Conservation (phyloP, 2,113 vertebrate species). For the Philantomba maxwellii region DNA sequence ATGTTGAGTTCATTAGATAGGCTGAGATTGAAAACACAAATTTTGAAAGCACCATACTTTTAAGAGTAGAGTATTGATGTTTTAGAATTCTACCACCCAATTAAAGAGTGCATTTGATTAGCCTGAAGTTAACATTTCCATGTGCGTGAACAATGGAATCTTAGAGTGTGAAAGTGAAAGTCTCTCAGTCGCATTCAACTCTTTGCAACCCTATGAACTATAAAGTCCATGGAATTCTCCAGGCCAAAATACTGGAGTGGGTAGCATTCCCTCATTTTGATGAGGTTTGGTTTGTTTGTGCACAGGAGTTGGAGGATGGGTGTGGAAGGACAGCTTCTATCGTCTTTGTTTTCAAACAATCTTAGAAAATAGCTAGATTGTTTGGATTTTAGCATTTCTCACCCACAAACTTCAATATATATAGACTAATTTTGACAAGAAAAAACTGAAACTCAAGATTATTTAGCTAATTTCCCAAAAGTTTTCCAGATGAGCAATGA, state of each 20-base stretch:
- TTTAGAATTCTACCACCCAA: background rate
- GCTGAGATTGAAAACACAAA: background rate
- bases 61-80: background rate
- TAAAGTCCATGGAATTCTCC: background rate
- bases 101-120: background rate
- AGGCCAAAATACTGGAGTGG: background rate
- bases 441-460: background rate
- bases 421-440: background rate
- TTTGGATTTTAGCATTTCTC: background rate
- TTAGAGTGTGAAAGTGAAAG: background rate
- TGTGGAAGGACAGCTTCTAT: background rate
- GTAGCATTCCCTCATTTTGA: background rate
- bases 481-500: background rate
- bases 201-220: background rate
- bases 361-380: background rate
- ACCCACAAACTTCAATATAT: background rate
- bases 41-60: background rate
- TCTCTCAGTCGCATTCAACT: background rate
- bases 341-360: background rate
- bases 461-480: background rate
- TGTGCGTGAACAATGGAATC: background rate
- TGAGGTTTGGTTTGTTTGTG: background rate
- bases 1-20: background rate
- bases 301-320: background rate
- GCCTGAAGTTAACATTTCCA: background rate